These are phyloP conservation scores for Hoplodrina blanda DNA, from an alignment of 2,888 invertebrate species.

Conservation along the genomic window DNA sequence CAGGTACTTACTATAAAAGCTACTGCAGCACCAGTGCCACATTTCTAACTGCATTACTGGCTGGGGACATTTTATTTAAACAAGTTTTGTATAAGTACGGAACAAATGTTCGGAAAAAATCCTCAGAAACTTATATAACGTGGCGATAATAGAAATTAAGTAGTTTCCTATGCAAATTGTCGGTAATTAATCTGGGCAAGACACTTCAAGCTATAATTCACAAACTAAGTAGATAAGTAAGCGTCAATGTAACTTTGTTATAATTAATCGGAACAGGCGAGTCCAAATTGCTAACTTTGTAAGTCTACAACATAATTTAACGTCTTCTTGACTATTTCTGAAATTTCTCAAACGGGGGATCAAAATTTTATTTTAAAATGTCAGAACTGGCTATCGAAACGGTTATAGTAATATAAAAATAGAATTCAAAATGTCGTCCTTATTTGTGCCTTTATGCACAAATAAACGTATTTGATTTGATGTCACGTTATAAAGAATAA, in stretches of 20 bases:
- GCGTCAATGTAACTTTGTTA: not conserved
- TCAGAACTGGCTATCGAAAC: too few species aligned
- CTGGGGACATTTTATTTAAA: conserved; percentile 17
- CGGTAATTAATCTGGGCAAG: conserved; percentile 8
- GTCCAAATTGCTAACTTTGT: not conserved
- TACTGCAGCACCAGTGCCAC: conserved; percentile 16
- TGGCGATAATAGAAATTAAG: not conserved
- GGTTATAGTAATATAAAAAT: too few species aligned
- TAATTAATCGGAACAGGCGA: not conserved
- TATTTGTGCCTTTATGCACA: not conserved
- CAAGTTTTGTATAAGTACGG: conserved; percentile 14
- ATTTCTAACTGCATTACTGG: conserved; percentile 22
- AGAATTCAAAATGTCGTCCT: not conserved
- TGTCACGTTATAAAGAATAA: not conserved
- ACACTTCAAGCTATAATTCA: conserved; percentile 8
- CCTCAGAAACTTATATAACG: not conserved
- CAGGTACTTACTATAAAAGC: conserved; percentile 2
- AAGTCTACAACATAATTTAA: not conserved
- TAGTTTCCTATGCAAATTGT: conserved; percentile 11
- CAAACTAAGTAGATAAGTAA: not conserved
- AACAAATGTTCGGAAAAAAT: not conserved
- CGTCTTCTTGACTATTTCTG: not conserved
- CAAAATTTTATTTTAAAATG: too few species aligned
- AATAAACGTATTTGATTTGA: too few species aligned
- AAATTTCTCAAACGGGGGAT: not conserved